Percentiles rank a stretch among this genome's conserved stretches.
phyloP scores from a whole-genome alignment of 2,113 vertebrate species.

The Climacteris rufus region DNA sequence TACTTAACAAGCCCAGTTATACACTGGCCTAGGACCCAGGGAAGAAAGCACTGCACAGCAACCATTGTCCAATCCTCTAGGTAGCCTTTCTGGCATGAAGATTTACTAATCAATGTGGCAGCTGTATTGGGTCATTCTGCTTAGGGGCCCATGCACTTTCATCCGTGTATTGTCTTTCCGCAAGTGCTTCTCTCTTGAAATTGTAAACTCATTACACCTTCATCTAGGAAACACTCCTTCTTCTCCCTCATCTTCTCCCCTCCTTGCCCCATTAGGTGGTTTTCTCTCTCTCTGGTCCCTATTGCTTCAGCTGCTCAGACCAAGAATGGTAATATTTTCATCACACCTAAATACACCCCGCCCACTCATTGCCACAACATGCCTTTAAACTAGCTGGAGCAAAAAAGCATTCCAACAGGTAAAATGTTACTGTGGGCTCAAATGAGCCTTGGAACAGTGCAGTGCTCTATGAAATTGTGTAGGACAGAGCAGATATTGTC shows the following conservation, averaged over 20 bases:
- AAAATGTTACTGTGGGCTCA: conserved; percentile 22
- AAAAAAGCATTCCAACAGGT: conserved; percentile 12
- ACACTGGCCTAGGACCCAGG: neutral
- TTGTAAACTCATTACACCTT: neutral
- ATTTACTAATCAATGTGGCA: neutral
- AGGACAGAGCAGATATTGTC: conserved; percentile 10
- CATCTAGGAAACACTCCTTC: neutral
- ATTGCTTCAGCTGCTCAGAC: conserved; percentile 17
- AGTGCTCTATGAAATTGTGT: neutral
- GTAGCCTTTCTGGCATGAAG: neutral
- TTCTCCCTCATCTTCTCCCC: neutral
- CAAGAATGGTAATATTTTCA: neutral
- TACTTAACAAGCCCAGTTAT: neutral
- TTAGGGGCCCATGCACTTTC: neutral
- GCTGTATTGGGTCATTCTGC: neutral
- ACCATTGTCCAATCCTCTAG: neutral
- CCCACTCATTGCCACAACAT: conserved; percentile 15
- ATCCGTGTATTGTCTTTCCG: neutral
- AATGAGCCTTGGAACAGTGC: neutral
- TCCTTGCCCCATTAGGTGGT: neutral
- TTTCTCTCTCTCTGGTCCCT: neutral
- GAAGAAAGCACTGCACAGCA: neutral
- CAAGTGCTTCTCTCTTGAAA: neutral
- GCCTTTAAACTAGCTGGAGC: conserved; percentile 28
- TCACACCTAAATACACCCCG: conserved; percentile 1